These are phyloP conservation scores for Hirtodrosophila confusa DNA, from an alignment of 2,888 invertebrate genomes.

Conservation along the genomic window DNA sequence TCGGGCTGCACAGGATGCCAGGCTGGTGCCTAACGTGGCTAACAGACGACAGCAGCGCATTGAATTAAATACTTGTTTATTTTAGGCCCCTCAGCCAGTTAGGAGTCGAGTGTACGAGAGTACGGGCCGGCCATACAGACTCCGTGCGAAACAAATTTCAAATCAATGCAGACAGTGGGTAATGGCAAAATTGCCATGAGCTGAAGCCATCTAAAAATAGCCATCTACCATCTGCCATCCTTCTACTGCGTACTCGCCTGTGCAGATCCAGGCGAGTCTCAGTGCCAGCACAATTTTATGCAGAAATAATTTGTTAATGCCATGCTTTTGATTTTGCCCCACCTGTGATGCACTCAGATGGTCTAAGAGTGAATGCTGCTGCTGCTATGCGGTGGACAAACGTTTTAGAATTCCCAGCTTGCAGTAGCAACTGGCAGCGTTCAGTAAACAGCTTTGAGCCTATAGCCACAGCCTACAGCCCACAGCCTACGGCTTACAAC, in stretches of 20 bases:
- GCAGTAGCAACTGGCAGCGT: conserved; percentile 9
- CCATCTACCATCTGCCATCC: conserved; percentile 45
- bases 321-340: conserved; percentile 54
- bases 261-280: conserved; percentile 32
- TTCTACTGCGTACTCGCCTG: conserved; percentile 2
- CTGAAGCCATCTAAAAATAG: conserved; percentile 56
- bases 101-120: not conserved
- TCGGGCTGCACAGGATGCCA: conserved; percentile 55
- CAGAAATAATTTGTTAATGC: conserved; percentile 71
- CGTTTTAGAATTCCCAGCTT: conserved; percentile 38
- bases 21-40: conserved; percentile 46
- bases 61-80: conserved; percentile 55
- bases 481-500: not conserved
- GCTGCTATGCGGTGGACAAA: conserved; percentile 42
- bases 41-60: conserved; percentile 41
- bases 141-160: conserved; percentile 73
- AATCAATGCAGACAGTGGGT: conserved; percentile 55
- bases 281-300: conserved; percentile 56
- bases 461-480: not conserved
- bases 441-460: conserved; percentile 6
- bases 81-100: conserved; percentile 29
- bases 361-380: conserved; percentile 27
- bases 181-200: conserved; percentile 48
- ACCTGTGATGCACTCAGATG: conserved; percentile 16
- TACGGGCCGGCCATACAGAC: conserved; percentile 25